Evolutionary conservation across 2,797 vertebrate genomes (phyloP), one percentile per base, ranked within the genome.

Genomic region (Chaunax sp.): DNA sequence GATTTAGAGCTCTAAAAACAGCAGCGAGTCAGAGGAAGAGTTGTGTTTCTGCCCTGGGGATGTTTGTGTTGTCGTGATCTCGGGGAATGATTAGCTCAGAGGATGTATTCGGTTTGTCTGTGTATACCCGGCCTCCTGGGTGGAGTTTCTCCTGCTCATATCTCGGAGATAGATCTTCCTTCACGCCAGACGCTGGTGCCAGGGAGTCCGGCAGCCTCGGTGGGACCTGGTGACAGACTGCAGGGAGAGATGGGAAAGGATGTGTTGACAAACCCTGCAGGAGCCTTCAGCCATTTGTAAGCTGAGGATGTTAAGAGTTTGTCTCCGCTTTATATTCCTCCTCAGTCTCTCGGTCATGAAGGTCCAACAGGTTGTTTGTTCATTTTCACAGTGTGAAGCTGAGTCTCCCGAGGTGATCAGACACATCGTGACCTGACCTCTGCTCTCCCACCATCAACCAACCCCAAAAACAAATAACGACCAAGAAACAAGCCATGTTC

Each of bases 181-280:
- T 92, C 95, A 86, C 90, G 60, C 87, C 88, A 91, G 89, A 88
- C 80, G 13, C 87, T 94, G 95, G 95, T 96, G 96, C 96, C 96
- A 96, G 91, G 81, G 87, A 94, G 95, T 96, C 95, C 95, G 80
- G 91, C 85, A 77, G 78, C 66, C 75, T 80, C 58, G 2, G 13
- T 1, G 56, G 73, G 76, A 41, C 0, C 87, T 86, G 87, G 44
- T 81, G 80, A 73, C 83, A 69, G 88, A 81, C 86, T 87, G 80
- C 53, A 0, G 8, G 6, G 85, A 92, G 77, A 92, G 58, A 74
- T 63, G 61, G 60, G 69, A 56, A 9, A 94, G 93, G 93, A 93
- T 93, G 94, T 95, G 94, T 93, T 93, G 93, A 93, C 78, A 80
- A 64, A 87, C 76, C 81, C 77, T 69, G 89, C 83, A 87, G 90